These are phyloP conservation scores for Mastacembelus armatus DNA, from an alignment of 2,797 vertebrate species.

Conservation along the genomic window DNA sequence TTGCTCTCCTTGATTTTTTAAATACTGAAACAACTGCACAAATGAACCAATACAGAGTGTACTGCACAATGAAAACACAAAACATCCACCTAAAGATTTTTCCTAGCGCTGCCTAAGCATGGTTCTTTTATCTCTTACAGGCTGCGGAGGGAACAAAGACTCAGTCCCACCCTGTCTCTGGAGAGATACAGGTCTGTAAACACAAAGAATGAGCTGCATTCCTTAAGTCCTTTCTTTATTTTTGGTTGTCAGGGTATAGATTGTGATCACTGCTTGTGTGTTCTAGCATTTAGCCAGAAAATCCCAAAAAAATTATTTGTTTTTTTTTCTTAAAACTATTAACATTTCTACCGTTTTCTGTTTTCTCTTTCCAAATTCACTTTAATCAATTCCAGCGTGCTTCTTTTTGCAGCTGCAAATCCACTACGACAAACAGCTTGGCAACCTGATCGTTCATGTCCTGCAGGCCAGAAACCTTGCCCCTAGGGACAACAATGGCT, in stretches of 20 bases:
- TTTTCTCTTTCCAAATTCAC: background rate
- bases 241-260: no score
- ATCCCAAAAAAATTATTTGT: no score
- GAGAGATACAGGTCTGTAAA: conserved; percentile 94
- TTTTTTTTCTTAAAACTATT: background rate
- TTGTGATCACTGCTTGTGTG: background rate
- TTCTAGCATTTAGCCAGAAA: no score
- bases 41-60: conserved; percentile 13
- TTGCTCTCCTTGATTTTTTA: no score
- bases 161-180: conserved; percentile 91
- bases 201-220: background rate
- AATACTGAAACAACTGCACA: conserved; percentile 4
- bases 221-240: no score
- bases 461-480: conserved; percentile 97
- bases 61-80: conserved; percentile 21
- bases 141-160: conserved; percentile 87
- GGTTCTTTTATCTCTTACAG: conserved; percentile 75
- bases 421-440: conserved; percentile 97
- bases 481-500: conserved; percentile 94
- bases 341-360: background rate
- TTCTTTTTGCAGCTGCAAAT: conserved; percentile 92
- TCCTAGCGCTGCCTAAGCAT: conserved; percentile 18
- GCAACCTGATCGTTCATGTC: conserved; percentile 97
- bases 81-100: conserved; percentile 27
- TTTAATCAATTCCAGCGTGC: conserved; percentile 20